A percentile compares a stretch with the other conserved stretches of the same genome.
Conservation (phyloP, 2,113 vertebrate genomes). For the Phrynosoma platyrhinos region DNA sequence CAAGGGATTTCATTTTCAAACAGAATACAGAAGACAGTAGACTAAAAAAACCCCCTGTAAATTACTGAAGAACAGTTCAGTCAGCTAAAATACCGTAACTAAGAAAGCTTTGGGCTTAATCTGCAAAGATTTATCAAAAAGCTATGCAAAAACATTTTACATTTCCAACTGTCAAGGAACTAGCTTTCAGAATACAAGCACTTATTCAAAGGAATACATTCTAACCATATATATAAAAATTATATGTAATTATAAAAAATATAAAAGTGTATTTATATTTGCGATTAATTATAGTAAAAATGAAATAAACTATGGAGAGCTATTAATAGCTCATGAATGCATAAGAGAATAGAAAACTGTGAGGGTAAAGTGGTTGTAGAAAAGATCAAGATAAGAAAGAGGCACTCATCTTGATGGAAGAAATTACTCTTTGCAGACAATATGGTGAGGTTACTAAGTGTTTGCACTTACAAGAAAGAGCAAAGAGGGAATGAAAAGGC, state of each 20-base stretch:
- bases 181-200: conserved; percentile 9
- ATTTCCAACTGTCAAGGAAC: neutral
- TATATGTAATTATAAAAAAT: no score
- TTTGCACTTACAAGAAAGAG: neutral
- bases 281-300: no score
- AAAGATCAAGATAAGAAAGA: neutral
- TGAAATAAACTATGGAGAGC: neutral
- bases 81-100: conserved; percentile 25
- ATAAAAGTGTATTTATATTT: no score
- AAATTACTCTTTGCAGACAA: neutral
- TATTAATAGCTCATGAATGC: neutral
- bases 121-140: conserved; percentile 14
- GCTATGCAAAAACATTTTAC: neutral
- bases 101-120: conserved; percentile 48
- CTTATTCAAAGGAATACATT: neutral
- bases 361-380: neutral
- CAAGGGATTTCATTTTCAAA: neutral
- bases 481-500: neutral
- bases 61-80: neutral
- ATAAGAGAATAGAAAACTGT: neutral
- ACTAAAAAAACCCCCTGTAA: neutral
- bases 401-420: neutral
- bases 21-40: neutral
- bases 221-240: neutral
- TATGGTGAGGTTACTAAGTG: neutral